Evolutionary conservation across 2,888 invertebrate species (phyloP).

Genomic region (Hartigia nigra): DNA sequence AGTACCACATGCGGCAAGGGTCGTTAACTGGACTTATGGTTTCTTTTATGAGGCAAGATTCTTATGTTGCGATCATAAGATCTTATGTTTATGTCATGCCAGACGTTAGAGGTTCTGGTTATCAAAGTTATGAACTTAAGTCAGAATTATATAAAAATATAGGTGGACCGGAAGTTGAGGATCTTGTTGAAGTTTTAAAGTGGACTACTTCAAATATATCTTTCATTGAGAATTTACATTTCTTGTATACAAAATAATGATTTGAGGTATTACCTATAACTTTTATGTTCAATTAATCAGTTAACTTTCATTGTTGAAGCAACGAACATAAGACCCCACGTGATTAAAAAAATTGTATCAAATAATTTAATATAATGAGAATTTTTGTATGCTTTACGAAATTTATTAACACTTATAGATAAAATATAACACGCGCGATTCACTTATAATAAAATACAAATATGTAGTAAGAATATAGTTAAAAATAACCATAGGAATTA

Average conservation of each 20-base stretch:
- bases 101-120: slow-evolving; percentile 1
- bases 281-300: neutral
- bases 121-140: neutral
- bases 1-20: neutral
- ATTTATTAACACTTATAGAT: neutral
- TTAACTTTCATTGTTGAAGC: neutral
- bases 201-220: neutral
- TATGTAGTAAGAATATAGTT: neutral
- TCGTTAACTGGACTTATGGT: neutral
- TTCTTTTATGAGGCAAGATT: neutral
- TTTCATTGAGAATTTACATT: neutral
- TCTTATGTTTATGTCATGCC: neutral
- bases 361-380: neutral
- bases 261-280: neutral
- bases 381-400: neutral
- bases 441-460: neutral
- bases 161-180: neutral
- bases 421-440: neutral
- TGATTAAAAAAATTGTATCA: no score
- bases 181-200: neutral
- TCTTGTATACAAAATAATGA: neutral
- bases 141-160: neutral
- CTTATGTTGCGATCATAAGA: neutral
- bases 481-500: neutral
- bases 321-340: no score